Conservation (phyloP, 2,888 invertebrate species). For the Chrysopilus asiliformis region DNA sequence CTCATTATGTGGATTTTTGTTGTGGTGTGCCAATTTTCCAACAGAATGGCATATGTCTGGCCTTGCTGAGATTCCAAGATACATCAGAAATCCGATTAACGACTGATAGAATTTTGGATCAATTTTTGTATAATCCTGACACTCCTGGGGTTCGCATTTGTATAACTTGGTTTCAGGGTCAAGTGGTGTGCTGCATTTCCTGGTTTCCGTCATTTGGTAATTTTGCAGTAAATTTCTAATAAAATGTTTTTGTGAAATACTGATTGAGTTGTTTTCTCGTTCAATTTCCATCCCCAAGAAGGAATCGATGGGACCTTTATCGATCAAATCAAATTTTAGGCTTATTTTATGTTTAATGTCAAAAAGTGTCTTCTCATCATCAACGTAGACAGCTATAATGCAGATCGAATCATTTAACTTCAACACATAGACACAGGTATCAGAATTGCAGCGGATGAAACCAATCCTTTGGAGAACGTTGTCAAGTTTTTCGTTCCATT, state of each 20-base stretch:
- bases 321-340: background rate
- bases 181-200: slow-evolving; percentile 7
- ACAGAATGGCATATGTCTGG: slow-evolving; percentile 12
- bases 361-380: background rate
- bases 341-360: background rate
- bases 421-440: too few relatives aligned
- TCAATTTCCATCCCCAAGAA: background rate
- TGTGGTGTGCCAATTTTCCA: slow-evolving; percentile 14
- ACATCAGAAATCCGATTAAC: slow-evolving; percentile 13
- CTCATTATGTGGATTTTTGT: slow-evolving; percentile 16
- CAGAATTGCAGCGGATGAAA: too few relatives aligned
- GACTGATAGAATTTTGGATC: slow-evolving; percentile 8
- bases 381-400: slow-evolving; percentile 1
- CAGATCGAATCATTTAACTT: background rate
- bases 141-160: too few relatives aligned
- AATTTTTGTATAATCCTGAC: background rate
- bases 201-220: slow-evolving; percentile 1
- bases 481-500: too few relatives aligned
- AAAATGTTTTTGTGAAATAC: background rate
- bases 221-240: background rate
- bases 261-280: background rate
- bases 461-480: too few relatives aligned
- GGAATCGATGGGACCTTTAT: background rate
- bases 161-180: slow-evolving; percentile 2
- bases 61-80: slow-evolving; percentile 10